Base-by-base conservation (phyloP, 2,888 invertebrate species). In the Thumatha senex region DNA sequence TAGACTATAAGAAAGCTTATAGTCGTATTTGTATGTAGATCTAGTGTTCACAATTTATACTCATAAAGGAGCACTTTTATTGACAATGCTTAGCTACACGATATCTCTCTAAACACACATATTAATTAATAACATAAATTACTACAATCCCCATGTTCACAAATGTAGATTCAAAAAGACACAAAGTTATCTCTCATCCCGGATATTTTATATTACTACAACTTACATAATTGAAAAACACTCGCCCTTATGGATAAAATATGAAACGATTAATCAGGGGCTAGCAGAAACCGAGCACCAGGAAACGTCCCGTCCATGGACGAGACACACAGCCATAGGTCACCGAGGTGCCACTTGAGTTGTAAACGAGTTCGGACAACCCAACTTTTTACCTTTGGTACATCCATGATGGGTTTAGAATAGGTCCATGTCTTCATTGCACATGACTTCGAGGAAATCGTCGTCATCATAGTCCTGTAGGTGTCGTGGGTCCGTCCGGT, bases 371-470 rank as follows among this genome's bases (percentile, higher is more conserved):
- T n/a, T 15, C n/a, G 42, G 10, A 40, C 10, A 29, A 40, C 10
- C 40, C 40, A 9, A 18, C 8, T 8, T 18, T 33, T 34, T 43
- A 31, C 31, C 31, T 31, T 31, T 31, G 31, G 31, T 11, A 31
- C 9, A 31, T 10, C 31, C 11, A 11, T 24, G n/a, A n/a, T n/a
- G 13, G 18, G 9, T 61, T 90, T 92, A 95, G 76, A 95, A 94
- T 64, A 95, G 78, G 78, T 96, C 96, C 95, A 96, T 96, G 48
- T 93, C 93, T 54, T 94, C 94, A 54, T 93, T 94, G 72, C 94
- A 94, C 81, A 93, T 94, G 40, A 96, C 92, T 70, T 96, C 96
- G 47, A 96, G 89, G 80, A 93, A 94, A 77, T 96, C 95, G 47
- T 95, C 95, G 47, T 94, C 94, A 48, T 95, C 95, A 57, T 86